Conservation (phyloP, 2,797 vertebrate species). For the Halcyon leucocephala region DNA sequence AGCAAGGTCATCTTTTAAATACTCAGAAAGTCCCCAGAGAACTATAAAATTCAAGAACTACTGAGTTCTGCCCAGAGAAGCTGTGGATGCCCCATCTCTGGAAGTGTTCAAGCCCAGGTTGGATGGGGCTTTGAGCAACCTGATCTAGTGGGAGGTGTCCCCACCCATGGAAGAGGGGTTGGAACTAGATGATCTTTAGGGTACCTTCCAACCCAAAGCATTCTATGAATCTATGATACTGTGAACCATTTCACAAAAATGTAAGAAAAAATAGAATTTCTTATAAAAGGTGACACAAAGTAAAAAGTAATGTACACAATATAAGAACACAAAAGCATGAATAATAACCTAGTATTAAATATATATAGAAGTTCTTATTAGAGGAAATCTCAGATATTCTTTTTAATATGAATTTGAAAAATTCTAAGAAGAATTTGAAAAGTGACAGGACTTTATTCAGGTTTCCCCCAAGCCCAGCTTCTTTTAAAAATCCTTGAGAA, state of each 20-base stretch:
- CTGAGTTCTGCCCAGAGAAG: neutral
- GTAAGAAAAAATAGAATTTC: conserved; percentile 21
- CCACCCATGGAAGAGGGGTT: neutral
- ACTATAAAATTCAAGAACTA: neutral
- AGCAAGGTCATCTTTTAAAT: conserved; percentile 28
- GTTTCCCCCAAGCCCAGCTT: neutral
- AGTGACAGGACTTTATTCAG: conserved; percentile 7
- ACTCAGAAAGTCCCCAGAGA: neutral
- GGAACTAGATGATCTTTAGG: neutral
- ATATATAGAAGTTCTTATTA: conserved; percentile 18
- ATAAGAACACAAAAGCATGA: conserved; percentile 35
- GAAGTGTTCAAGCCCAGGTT: neutral
- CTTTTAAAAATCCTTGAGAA: neutral
- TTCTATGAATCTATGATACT: neutral
- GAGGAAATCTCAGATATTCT: neutral
- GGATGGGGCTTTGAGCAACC: neutral
- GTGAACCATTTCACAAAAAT: conserved; percentile 10
- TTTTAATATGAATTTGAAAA: neutral
- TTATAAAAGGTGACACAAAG: conserved; percentile 16
- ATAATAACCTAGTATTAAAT: conserved; percentile 31
- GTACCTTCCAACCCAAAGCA: neutral
- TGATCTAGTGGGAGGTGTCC: neutral
- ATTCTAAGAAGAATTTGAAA: conserved; percentile 10
- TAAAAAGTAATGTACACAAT: neutral
- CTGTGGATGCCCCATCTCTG: neutral